phyloP scores from a whole-genome alignment of 2,888 invertebrate genomes.

The Drosophila demipolita region DNA sequence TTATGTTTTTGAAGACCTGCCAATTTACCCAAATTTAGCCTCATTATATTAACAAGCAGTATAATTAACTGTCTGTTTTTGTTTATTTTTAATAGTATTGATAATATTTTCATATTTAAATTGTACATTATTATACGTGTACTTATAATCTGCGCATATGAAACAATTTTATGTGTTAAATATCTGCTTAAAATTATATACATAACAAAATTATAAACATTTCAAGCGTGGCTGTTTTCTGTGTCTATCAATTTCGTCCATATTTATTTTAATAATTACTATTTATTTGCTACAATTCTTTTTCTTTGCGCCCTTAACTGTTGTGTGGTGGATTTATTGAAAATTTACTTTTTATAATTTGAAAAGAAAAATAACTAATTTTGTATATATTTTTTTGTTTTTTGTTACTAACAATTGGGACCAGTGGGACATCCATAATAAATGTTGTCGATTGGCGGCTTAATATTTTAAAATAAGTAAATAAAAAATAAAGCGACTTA shows the following conservation, averaged over 20 bases:
- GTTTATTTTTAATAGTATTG: conserved; percentile 67
- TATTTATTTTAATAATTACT: conserved; percentile 55
- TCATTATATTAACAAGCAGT: conserved; percentile 4
- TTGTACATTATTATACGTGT: conserved; percentile 76
- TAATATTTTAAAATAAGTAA: conserved; percentile 36
- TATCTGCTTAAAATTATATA: conserved; percentile 77
- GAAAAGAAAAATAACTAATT: conserved; percentile 15
- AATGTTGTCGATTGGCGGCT: conserved; percentile 11
- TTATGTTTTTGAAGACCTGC: neutral
- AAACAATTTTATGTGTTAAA: conserved; percentile 70
- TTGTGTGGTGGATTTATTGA: conserved; percentile 4
- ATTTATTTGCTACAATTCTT: conserved; percentile 69
- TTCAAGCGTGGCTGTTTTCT: conserved; percentile 70
- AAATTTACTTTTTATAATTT: conserved; percentile 7
- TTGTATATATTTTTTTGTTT: conserved; percentile 4
- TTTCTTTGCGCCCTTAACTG: conserved; percentile 41
- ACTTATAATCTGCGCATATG: conserved; percentile 72
- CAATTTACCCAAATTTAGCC: too few species aligned
- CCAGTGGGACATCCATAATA: conserved; percentile 1
- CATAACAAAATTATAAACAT: conserved; percentile 80
- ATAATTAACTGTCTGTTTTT: conserved; percentile 41
- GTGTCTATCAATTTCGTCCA: conserved; percentile 64
- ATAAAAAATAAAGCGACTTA: conserved; percentile 40
- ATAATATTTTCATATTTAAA: conserved; percentile 68
- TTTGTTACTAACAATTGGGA: conserved; percentile 1